Conservation (phyloP, 2,113 vertebrate species). For the Formicarius rufipectus region DNA sequence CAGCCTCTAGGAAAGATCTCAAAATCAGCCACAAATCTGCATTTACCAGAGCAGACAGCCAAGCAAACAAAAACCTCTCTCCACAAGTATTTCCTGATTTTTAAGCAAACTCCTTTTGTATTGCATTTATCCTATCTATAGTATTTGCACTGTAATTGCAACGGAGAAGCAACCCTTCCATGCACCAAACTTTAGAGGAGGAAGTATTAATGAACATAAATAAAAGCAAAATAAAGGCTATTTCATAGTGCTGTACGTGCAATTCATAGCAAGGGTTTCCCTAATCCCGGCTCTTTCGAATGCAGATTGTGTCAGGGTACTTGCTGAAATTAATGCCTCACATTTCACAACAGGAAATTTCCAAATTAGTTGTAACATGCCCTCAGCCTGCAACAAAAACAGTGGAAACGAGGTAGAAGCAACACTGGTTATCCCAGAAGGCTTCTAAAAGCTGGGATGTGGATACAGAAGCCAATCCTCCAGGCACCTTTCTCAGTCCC, state of each 20-base stretch:
- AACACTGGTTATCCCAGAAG: not conserved
- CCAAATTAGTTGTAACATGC: not conserved
- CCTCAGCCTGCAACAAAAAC: not conserved
- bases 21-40: not conserved
- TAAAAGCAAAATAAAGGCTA: not conserved
- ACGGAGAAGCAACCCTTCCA: not conserved
- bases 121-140: not conserved
- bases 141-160: not conserved
- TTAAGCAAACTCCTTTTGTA: not conserved
- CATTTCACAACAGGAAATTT: not conserved
- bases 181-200: not conserved
- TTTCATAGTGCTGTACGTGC: not conserved
- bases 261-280: not conserved
- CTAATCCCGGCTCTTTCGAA: not conserved
- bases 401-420: not conserved
- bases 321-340: not conserved
- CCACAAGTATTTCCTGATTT: not conserved
- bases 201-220: not conserved
- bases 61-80: not conserved
- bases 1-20: not conserved
- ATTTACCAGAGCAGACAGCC: not conserved
- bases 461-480: not conserved
- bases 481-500: not conserved
- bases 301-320: not conserved
- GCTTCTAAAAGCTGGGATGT: not conserved